A percentile compares a stretch with the other conserved stretches of the same genome.
Conservation (phyloP, 2,888 invertebrate species). For the Pachycephus smyrnensis region DNA sequence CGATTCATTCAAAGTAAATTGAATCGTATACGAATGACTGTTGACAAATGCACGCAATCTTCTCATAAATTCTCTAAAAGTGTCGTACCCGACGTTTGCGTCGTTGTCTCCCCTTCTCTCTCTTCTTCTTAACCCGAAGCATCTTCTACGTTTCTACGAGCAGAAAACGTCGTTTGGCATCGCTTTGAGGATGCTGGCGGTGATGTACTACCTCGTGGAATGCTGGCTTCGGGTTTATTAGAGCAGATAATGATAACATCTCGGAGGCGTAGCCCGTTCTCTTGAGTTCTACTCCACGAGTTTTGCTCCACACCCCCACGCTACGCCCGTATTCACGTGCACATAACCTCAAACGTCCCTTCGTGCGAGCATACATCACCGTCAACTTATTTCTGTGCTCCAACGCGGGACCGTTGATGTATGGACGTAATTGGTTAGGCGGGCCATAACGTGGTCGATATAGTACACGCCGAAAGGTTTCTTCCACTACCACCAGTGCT, state of each 20-base stretch:
- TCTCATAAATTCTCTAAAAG: conserved; percentile 2
- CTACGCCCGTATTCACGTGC: background rate
- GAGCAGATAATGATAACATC: conserved; percentile 63
- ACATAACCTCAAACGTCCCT: conserved; percentile 18
- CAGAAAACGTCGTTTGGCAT: conserved; percentile 2
- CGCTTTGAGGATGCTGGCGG: conserved; percentile 30
- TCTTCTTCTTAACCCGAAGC: background rate
- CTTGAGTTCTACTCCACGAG: conserved; percentile 18
- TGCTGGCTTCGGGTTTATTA: conserved; percentile 58
- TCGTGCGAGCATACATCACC: conserved; percentile 56
- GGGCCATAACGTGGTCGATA: conserved; percentile 34
- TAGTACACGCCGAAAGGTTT: conserved; percentile 13
- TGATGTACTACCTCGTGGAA: conserved; percentile 54
- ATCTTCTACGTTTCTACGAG: background rate
- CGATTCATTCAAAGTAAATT: background rate
- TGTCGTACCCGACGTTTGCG: background rate
- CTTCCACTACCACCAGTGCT: background rate
- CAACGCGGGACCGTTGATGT: conserved; percentile 50
- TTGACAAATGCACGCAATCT: conserved; percentile 2
- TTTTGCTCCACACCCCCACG: conserved; percentile 3
- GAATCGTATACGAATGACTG: conserved; percentile 3
- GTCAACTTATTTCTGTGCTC: conserved; percentile 61
- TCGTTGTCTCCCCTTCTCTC: background rate
- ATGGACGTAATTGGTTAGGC: conserved; percentile 62
- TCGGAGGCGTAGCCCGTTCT: conserved; percentile 50